Conservation (phyloP, 1,140 invertebrate genomes). For the Eulimnadia texana region DNA sequence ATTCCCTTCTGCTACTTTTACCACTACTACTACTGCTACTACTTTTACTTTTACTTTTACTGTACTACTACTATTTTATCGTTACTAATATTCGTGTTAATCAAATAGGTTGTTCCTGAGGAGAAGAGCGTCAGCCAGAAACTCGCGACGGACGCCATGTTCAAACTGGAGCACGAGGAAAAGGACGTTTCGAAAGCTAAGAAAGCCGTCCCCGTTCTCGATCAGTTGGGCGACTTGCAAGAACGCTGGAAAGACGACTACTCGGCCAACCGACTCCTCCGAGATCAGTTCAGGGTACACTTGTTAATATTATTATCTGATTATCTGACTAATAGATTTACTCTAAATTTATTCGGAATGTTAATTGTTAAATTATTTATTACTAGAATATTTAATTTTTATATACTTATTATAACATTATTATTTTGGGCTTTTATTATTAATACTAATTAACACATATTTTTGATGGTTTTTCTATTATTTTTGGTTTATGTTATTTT, state of each 20-base stretch:
- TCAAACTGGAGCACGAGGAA: constrained; percentile 75
- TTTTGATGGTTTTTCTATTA: constrained; percentile 7
- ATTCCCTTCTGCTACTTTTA: no score
- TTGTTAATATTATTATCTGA: constrained; percentile 17
- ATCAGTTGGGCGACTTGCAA: constrained; percentile 58
- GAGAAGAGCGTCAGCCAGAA: constrained; percentile 75
- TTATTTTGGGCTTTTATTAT: neutral
- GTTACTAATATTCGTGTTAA: neutral
- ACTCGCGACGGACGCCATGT: constrained; percentile 90
- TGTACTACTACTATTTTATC: constrained; percentile 1
- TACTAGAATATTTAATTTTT: no score
- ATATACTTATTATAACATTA: constrained; percentile 2
- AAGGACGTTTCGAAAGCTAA: constrained; percentile 61
- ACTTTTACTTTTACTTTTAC: constrained; percentile 1
- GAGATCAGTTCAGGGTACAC: constrained; percentile 67
- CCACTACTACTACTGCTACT: no score
- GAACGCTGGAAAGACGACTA: constrained; percentile 82
- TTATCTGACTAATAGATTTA: neutral
- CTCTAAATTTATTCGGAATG: constrained; percentile 8
- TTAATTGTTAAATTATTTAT: no score
- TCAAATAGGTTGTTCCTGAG: constrained; percentile 48
- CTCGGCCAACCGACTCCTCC: constrained; percentile 62
- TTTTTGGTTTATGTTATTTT: no score
- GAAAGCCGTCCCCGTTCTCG: constrained; percentile 49
- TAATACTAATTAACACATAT: neutral